phyloP scores from a whole-genome alignment of 2,888 invertebrate genomes.

The Epistrophe grossulariae region DNA sequence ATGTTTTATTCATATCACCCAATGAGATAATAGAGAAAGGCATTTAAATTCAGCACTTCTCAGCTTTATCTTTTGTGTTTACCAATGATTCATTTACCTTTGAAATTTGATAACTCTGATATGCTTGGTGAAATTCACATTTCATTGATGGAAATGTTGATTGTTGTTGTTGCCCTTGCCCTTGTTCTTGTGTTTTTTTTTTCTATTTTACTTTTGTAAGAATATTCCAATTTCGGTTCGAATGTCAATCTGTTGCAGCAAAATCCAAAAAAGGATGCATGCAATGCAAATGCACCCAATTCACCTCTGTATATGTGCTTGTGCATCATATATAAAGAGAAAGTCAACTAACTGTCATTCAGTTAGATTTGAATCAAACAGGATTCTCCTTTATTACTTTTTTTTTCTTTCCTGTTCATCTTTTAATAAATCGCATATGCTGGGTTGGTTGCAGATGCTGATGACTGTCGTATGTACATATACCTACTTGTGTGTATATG shows the following conservation, averaged over 20 bases:
- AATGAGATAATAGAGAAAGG: no score
- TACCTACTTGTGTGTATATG: not conserved
- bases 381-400: conserved; percentile 12
- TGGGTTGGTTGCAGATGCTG: conserved; percentile 42
- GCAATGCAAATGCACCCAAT: conserved; percentile 33
- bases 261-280: conserved; percentile 50
- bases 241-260: conserved; percentile 73
- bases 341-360: conserved; percentile 70
- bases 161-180: no score
- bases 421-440: conserved; percentile 44
- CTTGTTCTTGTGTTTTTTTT: not conserved
- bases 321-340: conserved; percentile 2
- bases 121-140: conserved; percentile 22
- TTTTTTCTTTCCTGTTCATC: conserved; percentile 25
- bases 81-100: no score
- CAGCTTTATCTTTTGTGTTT: no score
- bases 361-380: conserved; percentile 35
- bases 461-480: not conserved
- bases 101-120: not conserved
- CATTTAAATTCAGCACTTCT: no score
- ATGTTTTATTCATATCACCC: no score
- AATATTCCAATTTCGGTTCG: conserved; percentile 69
- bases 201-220: conserved; percentile 13
- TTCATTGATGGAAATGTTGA: not conserved
- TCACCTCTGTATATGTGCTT: conserved; percentile 25